A percentile compares a stretch with the other conserved stretches of the same genome.
Evolutionary conservation across 2,113 vertebrate genomes (phyloP).

Genomic region (Syrrhaptes paradoxus): DNA sequence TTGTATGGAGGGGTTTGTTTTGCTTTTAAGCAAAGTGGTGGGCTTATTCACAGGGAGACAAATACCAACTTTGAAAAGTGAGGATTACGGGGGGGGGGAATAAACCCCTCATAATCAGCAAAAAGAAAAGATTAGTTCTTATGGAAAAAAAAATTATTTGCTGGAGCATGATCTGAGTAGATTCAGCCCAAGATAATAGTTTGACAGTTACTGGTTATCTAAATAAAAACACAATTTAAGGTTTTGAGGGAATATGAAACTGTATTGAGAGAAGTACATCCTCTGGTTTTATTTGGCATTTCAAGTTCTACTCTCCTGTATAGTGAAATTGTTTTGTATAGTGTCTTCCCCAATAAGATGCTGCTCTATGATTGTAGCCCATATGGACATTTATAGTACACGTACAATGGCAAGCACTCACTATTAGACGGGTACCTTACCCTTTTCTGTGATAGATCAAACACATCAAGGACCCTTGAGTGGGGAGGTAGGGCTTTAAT

Average conservation of each 20-base stretch:
- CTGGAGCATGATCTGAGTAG: background rate
- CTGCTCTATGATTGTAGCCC: background rate
- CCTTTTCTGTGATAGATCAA: background rate
- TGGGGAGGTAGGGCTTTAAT: background rate
- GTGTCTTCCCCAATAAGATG: background rate
- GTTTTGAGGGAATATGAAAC: background rate
- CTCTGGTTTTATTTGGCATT: background rate
- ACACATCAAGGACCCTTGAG: background rate
- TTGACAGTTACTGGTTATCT: background rate
- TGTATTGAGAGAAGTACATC: background rate
- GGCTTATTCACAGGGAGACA: background rate
- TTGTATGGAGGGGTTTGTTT: background rate
- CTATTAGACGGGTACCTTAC: background rate
- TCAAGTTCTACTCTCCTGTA: background rate
- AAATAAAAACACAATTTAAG: background rate
- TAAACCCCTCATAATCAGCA: background rate
- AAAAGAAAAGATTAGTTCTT: background rate
- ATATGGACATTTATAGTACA: fast-evolving
- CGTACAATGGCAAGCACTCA: background rate
- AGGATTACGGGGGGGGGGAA: background rate
- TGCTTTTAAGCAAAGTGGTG: background rate
- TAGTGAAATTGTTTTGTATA: background rate
- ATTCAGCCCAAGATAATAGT: background rate
- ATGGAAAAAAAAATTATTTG: background rate
- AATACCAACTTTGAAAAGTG: background rate